Base-by-base conservation (phyloP, 2,888 invertebrate genomes). In the Anodontia alba region DNA sequence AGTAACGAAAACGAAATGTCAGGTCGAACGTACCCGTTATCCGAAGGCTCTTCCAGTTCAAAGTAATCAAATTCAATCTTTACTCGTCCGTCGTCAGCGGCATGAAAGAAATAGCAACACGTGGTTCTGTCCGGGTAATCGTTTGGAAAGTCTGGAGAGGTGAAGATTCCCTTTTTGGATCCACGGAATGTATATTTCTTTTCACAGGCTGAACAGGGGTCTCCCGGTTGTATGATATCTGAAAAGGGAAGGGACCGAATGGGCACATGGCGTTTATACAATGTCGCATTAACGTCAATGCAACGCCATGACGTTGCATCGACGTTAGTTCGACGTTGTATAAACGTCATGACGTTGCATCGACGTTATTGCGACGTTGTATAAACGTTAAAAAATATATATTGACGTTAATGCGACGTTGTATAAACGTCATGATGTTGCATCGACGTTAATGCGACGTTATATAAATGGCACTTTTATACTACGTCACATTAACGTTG, bases 41-140 rank as follows among this genome's bases (percentile, higher is more conserved):
- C 89, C 8, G 88, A 86, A 43, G 87, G 85, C 62, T 87, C 91
- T 76, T 90, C 90, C 51, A 92, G 84, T 26, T 91, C 89, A 78
- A 92, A 92, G 73, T 85, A 87, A 67, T 92, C 91, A 75, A 92
- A 91, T 62, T 88, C 88, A 31, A 93, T 90, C 68, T 90, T 89
- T 15, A 93, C 91, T 7, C 93, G 87, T 17, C 93, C 93, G 42
- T 90, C 90, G 7, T 87, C 84, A 31, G 87, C 81, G 10, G 91
- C 92, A 31, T 90, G 89, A 81, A 93, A 93, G 83, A 89, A 89
- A 84, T 92, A 93, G 51, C 85, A 86, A 77, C 93, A 93, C 43
- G 84, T 84, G 38, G 88, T 86, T 23, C 89, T 80, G 31, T 90
- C 89, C 0, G 91, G 91, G 73, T 93, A 93, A 10, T 88, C 81